Evolutionary conservation across 1,140 invertebrate genomes (phyloP).

Genomic region (Saccostrea cuccullata): DNA sequence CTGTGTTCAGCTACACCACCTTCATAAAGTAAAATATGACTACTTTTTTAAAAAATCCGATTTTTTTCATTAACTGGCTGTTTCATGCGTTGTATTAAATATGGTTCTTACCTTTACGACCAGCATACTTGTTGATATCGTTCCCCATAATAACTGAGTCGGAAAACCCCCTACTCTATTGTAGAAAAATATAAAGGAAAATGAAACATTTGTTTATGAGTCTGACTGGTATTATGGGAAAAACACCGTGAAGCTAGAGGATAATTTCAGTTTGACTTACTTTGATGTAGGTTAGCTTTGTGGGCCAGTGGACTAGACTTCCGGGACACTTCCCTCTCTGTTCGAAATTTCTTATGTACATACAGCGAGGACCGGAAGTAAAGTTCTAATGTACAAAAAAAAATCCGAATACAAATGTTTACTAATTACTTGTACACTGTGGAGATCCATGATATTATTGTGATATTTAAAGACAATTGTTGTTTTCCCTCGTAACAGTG

Average conservation of each 20-base stretch:
- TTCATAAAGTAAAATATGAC: background rate
- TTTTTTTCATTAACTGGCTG: background rate
- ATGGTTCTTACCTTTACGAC: background rate
- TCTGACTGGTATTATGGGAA: no score
- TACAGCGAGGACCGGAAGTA: background rate
- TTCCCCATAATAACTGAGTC: background rate
- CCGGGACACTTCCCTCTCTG: background rate
- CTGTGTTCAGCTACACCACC: background rate
- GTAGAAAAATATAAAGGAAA: no score
- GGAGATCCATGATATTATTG: no score
- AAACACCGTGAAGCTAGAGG: no score
- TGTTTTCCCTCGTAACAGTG: no score
- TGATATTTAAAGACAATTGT: no score
- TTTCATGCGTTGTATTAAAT: background rate
- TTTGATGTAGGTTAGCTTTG: constrained; percentile 6
- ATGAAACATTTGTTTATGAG: no score
- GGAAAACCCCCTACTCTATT: background rate
- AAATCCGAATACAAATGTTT: background rate
- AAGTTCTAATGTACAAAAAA: background rate
- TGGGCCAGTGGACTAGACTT: background rate
- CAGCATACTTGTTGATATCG: background rate
- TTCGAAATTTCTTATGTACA: background rate
- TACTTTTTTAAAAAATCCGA: background rate
- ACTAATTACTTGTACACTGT: background rate
- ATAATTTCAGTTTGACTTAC: background rate